Percentiles rank a stretch among this genome's conserved stretches.
phyloP scores from a whole-genome alignment of 2,113 vertebrate genomes.

The Indri indri region DNA sequence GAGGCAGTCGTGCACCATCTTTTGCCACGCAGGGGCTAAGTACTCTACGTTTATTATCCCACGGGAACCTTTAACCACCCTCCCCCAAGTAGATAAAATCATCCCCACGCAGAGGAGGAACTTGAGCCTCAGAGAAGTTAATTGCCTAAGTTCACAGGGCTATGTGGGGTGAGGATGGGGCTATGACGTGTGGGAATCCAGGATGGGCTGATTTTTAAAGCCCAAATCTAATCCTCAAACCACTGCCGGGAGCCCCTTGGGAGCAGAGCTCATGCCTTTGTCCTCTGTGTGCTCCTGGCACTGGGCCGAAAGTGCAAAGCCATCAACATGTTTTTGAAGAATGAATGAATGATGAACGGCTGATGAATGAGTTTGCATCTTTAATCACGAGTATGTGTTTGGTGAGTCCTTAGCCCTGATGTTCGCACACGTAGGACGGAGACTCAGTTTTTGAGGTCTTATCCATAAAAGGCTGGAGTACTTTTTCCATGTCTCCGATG shows the following conservation, averaged over 20 bases:
- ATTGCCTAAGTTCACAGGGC: not conserved
- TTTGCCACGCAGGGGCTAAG: not conserved
- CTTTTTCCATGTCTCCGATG: not conserved
- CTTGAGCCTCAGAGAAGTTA: not conserved
- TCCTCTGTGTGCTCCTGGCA: not conserved
- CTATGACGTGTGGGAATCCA: not conserved
- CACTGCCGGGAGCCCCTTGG: not conserved
- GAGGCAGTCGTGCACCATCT: not conserved
- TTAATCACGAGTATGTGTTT: not conserved
- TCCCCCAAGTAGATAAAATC: not conserved
- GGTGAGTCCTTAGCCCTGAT: not conserved
- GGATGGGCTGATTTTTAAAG: not conserved
- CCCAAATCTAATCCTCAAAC: not conserved
- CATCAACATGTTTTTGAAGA: not conserved
- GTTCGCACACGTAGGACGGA: not conserved
- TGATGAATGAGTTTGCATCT: not conserved
- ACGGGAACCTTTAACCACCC: not conserved
- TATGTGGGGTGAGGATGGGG: too few relatives aligned
- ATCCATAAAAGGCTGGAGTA: not conserved
- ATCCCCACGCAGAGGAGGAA: not conserved
- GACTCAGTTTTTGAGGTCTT: not conserved
- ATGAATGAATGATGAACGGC: not conserved
- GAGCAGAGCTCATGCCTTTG: not conserved
- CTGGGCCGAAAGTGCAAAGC: not conserved
- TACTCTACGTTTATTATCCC: not conserved